Evolutionary conservation across 1,140 invertebrate species (phyloP), one percentile per base, ranked within the genome.

Genomic region (Microplitis mediator): DNA sequence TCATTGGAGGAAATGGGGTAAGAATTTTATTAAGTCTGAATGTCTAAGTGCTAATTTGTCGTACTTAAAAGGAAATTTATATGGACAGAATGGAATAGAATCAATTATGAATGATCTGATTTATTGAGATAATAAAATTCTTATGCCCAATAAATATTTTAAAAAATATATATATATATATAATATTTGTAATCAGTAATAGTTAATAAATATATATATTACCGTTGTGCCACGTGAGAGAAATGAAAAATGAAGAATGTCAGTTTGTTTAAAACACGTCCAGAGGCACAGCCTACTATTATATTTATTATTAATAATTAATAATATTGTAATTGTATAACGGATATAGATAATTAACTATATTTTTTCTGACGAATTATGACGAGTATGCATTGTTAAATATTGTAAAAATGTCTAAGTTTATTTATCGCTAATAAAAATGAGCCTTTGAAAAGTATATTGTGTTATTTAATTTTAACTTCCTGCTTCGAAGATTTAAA

Each of bases 391-490:
- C 73, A 82, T 86, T 86, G 86, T 87, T 87, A 60, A 66, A 75
- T 75, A 87, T 80, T 86, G 85, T 87, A 86, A 85, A 87, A 82
- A 86, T 84, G 84, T 87, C 84, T 87, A 86, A 86, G 82, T 87
- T 87, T 87, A 87, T 87, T 87, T 87, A 86, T 87, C 84, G 79
- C 84, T 87, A 87, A 87, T 87, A 87, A 87, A 87, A 86, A 81
- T 71, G 80, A 80, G 81, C 75, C 77, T 81, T 83, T 82, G 84
- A 82, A 80, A 84, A 80, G 77, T 69, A 31, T 36, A 36, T 36
- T 14, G 11, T 32, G 9, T 58, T 68, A 23, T 35, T 56, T 54
- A 67, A 34, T 52, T 50, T 8, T 50, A 13, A 64, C 31, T 11
- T 1, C 3, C 23, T 31, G 51, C 23, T 23, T 23, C 0, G 23